Evolutionary conservation across 2,888 invertebrate genomes (phyloP).

Genomic region (Sinelater perroti): DNA sequence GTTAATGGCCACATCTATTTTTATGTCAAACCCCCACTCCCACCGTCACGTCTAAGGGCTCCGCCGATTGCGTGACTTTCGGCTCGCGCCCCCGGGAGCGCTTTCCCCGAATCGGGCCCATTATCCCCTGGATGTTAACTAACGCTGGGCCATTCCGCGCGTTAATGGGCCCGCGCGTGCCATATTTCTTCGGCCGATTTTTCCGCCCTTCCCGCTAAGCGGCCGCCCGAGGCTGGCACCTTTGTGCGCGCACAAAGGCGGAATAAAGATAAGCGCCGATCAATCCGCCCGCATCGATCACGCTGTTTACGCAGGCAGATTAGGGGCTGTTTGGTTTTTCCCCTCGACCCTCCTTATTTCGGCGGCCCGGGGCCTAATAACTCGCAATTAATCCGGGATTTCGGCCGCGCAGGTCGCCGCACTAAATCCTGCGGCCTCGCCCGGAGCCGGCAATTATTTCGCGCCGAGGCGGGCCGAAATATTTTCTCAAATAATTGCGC

Average conservation of each 20-base stretch:
- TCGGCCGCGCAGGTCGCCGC: constrained; percentile 8
- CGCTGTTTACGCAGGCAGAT: constrained; percentile 30
- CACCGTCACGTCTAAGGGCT: too few relatives aligned
- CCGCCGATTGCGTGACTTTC: too few relatives aligned
- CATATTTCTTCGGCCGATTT: constrained; percentile 28
- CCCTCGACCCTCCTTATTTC: background rate
- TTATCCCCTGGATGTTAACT: background rate
- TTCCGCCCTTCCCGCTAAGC: constrained; percentile 19
- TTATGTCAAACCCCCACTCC: too few relatives aligned
- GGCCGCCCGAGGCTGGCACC: constrained; percentile 16
- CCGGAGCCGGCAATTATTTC: constrained; percentile 18
- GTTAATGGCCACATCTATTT: too few relatives aligned
- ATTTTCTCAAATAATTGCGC: constrained; percentile 18
- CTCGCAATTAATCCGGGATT: constrained; percentile 14
- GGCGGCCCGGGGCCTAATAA: constrained; percentile 9
- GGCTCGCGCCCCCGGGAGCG: too few relatives aligned
- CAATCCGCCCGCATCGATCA: constrained; percentile 32
- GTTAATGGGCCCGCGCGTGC: constrained; percentile 20
- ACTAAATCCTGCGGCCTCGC: constrained; percentile 21
- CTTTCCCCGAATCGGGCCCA: too few relatives aligned
- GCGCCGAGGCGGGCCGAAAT: constrained; percentile 6
- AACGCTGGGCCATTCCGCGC: constrained; percentile 6
- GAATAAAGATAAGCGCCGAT: constrained; percentile 28
- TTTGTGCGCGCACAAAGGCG: constrained; percentile 27
- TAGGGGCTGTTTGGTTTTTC: constrained; percentile 26